These are phyloP conservation scores for Thymelicus sylvestris DNA, from an alignment of 2,888 invertebrate species.

Conservation along the genomic window DNA sequence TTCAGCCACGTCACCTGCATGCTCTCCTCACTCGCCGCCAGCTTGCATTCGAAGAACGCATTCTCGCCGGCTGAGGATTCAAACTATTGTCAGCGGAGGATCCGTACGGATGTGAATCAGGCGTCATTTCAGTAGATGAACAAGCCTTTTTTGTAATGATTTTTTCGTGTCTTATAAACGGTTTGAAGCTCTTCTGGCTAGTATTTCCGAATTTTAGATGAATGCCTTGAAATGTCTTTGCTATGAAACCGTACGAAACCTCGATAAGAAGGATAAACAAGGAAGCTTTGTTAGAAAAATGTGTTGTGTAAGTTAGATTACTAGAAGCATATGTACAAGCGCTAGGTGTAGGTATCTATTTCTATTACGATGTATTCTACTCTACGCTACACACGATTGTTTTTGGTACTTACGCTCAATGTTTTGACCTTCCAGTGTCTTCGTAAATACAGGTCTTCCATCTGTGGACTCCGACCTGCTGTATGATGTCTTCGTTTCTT, in stretches of 20 bases:
- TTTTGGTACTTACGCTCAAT: constrained; percentile 90
- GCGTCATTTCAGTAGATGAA: constrained; percentile 23
- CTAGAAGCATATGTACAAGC: constrained; percentile 83
- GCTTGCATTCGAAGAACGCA: constrained; percentile 91
- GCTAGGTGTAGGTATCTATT: constrained; percentile 67
- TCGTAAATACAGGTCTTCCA: constrained; percentile 89
- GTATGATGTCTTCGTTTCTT: constrained; percentile 57
- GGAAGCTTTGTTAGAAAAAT: constrained; percentile 72
- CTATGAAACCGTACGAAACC: constrained; percentile 59
- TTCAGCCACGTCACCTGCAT: constrained; percentile 92
- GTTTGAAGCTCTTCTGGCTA: background rate
- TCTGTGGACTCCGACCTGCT: constrained; percentile 68
- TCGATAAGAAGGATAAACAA: constrained; percentile 45
- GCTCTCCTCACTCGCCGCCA: constrained; percentile 85
- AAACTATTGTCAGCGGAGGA: constrained; percentile 61
- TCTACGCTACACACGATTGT: constrained; percentile 41
- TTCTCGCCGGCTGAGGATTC: constrained; percentile 91
- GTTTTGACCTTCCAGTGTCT: constrained; percentile 90
- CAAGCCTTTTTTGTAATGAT: constrained; percentile 26
- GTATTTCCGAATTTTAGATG: constrained; percentile 16
- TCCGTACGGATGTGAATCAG: constrained; percentile 57
- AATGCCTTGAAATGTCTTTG: constrained; percentile 7
- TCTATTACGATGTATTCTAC: constrained; percentile 42
- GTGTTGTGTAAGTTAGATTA: constrained; percentile 74
- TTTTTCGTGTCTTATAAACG: constrained; percentile 23